Conservation (phyloP, 2,888 invertebrate species). For the Atethmia centrago region DNA sequence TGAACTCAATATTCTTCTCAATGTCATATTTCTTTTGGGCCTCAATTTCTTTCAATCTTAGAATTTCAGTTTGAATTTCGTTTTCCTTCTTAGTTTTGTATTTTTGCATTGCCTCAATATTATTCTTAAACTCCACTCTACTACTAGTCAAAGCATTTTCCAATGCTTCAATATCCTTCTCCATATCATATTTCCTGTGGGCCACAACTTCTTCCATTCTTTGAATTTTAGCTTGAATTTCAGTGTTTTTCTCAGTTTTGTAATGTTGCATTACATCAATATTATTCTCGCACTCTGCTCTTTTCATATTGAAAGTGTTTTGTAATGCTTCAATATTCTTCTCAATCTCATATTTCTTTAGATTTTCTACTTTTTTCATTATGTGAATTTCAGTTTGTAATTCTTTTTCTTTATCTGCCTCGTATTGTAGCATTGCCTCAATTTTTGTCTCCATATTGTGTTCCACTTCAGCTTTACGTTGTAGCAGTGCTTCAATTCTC, state of each 20-base stretch:
- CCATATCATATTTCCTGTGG: neutral
- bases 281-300: neutral
- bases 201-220: neutral
- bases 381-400: neutral
- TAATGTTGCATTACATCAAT: neutral
- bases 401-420: neutral
- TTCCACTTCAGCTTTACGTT: neutral
- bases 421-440: neutral
- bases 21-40: too few relatives aligned
- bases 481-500: neutral
- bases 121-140: neutral
- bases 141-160: neutral
- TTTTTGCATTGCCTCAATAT: neutral
- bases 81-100: too few relatives aligned
- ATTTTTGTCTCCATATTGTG: neutral
- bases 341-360: neutral
- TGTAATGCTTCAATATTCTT: conserved; percentile 9
- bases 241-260: neutral
- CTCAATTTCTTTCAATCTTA: too few relatives aligned
- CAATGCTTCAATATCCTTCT: conserved; percentile 2
- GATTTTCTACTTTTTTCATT: neutral
- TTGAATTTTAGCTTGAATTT: neutral
- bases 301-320: neutral
- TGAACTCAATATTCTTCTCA: too few relatives aligned
- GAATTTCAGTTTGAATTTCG: too few relatives aligned